phyloP scores from a whole-genome alignment of 2,888 invertebrate genomes.

The Thysanoteuthis rhombus region DNA sequence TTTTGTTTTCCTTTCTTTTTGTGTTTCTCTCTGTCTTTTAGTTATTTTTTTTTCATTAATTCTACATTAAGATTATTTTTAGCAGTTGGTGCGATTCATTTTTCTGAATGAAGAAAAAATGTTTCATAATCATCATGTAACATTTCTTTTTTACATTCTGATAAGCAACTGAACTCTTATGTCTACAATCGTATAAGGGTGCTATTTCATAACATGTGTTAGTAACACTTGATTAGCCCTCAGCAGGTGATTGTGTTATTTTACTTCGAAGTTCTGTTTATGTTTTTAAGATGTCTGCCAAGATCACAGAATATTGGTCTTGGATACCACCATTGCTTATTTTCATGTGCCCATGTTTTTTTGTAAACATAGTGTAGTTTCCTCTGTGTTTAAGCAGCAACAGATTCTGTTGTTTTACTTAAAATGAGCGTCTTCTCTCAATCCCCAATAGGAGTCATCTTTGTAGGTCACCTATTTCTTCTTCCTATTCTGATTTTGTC shows the following conservation, averaged over 20 bases:
- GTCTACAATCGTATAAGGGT: not conserved
- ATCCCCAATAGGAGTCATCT: too few relatives aligned
- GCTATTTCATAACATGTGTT: not conserved
- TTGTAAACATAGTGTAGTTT: not conserved
- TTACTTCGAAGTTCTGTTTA: not conserved
- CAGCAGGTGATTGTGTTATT: not conserved
- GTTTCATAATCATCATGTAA: too few relatives aligned
- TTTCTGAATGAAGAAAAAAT: too few relatives aligned
- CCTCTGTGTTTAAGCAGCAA: not conserved
- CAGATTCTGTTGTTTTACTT: too few relatives aligned
- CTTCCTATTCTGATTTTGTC: not conserved
- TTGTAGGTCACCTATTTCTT: not conserved
- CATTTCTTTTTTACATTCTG: too few relatives aligned
- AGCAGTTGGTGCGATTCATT: too few relatives aligned
- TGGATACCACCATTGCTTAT: not conserved
- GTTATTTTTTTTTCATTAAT: too few relatives aligned
- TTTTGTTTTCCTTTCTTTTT: too few relatives aligned
- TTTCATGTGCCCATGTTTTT: not conserved
- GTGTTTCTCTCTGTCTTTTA: too few relatives aligned
- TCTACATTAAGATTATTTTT: too few relatives aligned
- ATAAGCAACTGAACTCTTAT: not conserved
- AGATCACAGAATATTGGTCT: not conserved
- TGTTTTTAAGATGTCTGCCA: not conserved
- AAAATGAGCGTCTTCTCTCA: too few relatives aligned
- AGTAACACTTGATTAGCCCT: not conserved